Percentiles rank a stretch among this genome's conserved stretches.
phyloP scores from a whole-genome alignment of 1,140 invertebrate species.

The Ctenoplectra terminalis region DNA sequence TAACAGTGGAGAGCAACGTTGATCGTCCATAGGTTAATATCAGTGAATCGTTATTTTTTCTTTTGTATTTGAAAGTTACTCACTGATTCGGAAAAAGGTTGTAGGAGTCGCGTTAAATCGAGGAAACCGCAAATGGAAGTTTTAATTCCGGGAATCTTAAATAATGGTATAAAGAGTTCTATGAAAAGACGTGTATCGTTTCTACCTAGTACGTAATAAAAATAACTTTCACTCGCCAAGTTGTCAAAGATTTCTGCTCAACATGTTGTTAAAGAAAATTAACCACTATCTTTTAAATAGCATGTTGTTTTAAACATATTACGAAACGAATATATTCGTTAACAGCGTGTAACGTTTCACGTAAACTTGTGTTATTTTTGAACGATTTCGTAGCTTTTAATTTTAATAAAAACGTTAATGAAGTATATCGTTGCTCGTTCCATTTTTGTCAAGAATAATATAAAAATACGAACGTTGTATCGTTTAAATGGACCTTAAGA shows the following conservation, averaged over 20 bases:
- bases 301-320: background rate
- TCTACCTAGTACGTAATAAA: background rate
- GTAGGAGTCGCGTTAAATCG: background rate
- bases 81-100: background rate
- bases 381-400: background rate
- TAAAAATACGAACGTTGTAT: background rate
- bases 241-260: background rate
- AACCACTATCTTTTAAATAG: too few species aligned
- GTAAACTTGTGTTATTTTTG: background rate
- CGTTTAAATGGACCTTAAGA: background rate
- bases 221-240: background rate
- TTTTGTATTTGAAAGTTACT: too few species aligned
- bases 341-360: background rate
- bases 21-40: background rate
- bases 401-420: background rate
- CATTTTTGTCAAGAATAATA: background rate
- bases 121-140: background rate
- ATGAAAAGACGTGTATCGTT: background rate
- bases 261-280: background rate
- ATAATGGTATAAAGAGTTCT: constrained; percentile 8
- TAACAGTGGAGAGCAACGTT: background rate
- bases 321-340: background rate
- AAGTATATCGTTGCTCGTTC: background rate
- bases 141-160: constrained; percentile 8
- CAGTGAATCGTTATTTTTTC: background rate